Conservation (phyloP, 2,113 vertebrate genomes). For the Pipra filicauda region DNA sequence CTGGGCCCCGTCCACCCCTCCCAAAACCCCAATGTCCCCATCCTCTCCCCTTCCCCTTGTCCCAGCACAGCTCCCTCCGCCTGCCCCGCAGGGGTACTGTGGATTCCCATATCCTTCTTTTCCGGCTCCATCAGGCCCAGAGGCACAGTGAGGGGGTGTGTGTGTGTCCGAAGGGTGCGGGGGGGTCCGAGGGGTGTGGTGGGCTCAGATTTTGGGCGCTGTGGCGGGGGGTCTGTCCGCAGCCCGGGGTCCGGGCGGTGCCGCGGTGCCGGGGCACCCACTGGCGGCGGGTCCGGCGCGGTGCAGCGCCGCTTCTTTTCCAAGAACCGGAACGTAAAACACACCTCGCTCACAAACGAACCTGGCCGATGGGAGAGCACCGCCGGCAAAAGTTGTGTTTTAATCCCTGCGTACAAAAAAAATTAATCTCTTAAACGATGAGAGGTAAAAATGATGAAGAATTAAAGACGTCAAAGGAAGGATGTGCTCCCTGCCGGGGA, state of each 20-base stretch:
- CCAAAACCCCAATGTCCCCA: background rate
- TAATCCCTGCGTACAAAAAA: constrained; percentile 13
- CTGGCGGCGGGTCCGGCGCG: background rate
- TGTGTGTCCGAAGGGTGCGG: background rate
- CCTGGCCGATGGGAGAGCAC: background rate
- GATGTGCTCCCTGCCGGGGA: background rate
- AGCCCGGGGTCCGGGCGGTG: background rate
- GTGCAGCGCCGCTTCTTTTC: background rate
- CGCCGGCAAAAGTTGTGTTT: background rate
- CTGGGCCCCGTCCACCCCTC: too few species aligned
- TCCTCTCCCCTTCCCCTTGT: background rate
- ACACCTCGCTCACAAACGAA: background rate
- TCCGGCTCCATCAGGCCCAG: background rate
- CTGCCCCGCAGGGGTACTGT: background rate
- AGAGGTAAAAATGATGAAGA: background rate
- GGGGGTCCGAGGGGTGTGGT: background rate
- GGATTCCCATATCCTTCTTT: background rate
- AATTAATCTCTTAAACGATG: background rate
- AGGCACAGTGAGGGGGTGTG: rapidly evolving
- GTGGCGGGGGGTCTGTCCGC: background rate
- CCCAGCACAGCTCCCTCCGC: background rate
- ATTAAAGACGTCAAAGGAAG: background rate
- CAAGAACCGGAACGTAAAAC: background rate
- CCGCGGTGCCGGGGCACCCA: background rate
- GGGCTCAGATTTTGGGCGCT: background rate